These are phyloP conservation scores for Apogon hyalosoma DNA, from an alignment of 2,797 vertebrate genomes.

Conservation along the genomic window DNA sequence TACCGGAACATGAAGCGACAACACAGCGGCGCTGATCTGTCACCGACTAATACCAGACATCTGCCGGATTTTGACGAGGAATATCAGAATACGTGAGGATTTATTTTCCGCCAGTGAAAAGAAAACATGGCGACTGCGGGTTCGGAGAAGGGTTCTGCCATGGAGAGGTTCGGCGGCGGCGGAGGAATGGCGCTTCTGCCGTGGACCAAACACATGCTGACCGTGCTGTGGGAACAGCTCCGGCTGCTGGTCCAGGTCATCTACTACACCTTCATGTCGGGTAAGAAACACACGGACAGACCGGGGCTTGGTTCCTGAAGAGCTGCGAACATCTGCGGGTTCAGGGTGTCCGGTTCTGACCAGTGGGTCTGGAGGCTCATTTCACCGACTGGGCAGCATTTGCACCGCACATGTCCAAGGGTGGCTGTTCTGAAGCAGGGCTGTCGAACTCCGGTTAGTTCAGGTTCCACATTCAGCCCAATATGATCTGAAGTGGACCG, in stretches of 20 bases:
- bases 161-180: constrained; percentile 79
- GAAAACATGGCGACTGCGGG: constrained; percentile 76
- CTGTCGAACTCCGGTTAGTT: too few relatives aligned
- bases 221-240: constrained; percentile 83
- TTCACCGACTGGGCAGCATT: too few relatives aligned
- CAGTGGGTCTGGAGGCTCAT: too few relatives aligned
- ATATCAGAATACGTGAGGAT: constrained; percentile 84
- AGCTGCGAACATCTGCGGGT: too few relatives aligned
- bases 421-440: too few relatives aligned
- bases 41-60: constrained; percentile 54
- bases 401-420: too few relatives aligned
- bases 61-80: constrained; percentile 75
- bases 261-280: constrained; percentile 83
- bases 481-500: too few relatives aligned
- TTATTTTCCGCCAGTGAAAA: not conserved
- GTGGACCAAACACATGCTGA: constrained; percentile 83
- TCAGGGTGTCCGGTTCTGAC: too few relatives aligned
- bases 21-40: constrained; percentile 43
- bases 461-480: too few relatives aligned
- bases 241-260: constrained; percentile 83
- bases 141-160: constrained; percentile 36
- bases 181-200: constrained; percentile 82
- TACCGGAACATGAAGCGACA: constrained; percentile 76
- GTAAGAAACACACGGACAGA: constrained; percentile 49
- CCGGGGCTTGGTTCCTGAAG: too few relatives aligned